Evolutionary conservation across 2,888 invertebrate species (phyloP).

Genomic region (Poecilobothrus nobilitatus): DNA sequence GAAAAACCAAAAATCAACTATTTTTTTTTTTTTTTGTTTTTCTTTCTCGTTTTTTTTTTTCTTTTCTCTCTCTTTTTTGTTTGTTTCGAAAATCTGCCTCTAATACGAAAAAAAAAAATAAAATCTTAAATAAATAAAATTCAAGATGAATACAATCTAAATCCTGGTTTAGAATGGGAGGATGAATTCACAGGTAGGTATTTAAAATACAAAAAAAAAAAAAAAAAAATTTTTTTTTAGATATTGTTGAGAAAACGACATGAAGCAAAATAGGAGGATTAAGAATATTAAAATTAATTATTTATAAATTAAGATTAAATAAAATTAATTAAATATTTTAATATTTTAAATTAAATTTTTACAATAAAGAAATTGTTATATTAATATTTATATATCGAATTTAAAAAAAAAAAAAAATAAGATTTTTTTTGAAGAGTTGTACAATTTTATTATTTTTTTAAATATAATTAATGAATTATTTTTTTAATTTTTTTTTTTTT

Average conservation of each 20-base stretch:
- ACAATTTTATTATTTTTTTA: too few species aligned
- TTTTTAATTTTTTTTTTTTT: too few species aligned
- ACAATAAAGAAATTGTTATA: constrained; percentile 18
- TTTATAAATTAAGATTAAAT: too few species aligned
- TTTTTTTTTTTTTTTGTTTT: constrained; percentile 28
- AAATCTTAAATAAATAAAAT: constrained; percentile 29
- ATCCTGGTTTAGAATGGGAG: constrained; percentile 99
- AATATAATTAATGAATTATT: too few species aligned
- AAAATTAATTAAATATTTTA: too few species aligned
- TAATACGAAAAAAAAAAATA: too few species aligned
- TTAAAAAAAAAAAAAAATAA: constrained; percentile 17
- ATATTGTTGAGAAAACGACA: constrained; percentile 37
- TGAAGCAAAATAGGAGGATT: constrained; percentile 44
- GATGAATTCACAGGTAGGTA: constrained; percentile 98
- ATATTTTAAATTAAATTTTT: too few species aligned
- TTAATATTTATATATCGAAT: constrained; percentile 26
- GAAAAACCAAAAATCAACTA: constrained; percentile 32
- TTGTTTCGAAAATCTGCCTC: too few species aligned
- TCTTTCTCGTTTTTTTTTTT: constrained; percentile 30
- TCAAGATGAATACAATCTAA: constrained; percentile 99
- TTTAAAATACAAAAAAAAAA: constrained; percentile 25
- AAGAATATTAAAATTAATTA: not conserved
- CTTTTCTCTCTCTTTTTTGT: not conserved
- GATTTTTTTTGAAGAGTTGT: too few species aligned
- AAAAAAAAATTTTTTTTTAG: too few species aligned